Conservation (phyloP, 2,797 vertebrate genomes). For the Lophotriccus pileatus region DNA sequence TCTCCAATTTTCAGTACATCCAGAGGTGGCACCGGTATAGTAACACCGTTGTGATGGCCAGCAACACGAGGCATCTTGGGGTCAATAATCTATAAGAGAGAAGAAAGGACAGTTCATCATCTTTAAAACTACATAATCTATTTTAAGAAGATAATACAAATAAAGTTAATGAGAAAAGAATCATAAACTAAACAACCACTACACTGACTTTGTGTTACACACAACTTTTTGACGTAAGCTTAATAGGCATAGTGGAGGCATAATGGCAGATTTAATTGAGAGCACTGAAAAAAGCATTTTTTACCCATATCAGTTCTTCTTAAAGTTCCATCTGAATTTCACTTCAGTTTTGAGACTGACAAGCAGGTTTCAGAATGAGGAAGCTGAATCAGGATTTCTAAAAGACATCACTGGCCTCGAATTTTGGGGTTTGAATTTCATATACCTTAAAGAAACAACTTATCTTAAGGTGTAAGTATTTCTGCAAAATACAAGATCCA, state of each 20-base stretch:
- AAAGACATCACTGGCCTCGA: not conserved
- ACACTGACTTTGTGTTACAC: not conserved
- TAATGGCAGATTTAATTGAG: not conserved
- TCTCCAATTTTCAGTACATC: constrained; percentile 95
- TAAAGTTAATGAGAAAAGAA: not conserved
- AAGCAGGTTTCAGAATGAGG: not conserved
- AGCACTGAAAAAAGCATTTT: not conserved
- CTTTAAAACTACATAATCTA: not conserved
- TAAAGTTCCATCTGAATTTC: not conserved
- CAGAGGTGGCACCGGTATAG: constrained; percentile 92
- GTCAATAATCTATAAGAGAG: constrained; percentile 87
- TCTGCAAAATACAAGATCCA: not conserved
- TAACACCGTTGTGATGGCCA: constrained; percentile 96
- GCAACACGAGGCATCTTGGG: constrained; percentile 96
- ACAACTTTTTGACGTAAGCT: not conserved
- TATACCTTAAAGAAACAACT: not conserved
- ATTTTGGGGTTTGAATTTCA: not conserved
- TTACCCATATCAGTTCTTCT: not conserved
- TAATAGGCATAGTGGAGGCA: not conserved
- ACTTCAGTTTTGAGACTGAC: not conserved
- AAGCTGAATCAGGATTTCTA: not conserved
- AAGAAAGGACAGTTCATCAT: not conserved
- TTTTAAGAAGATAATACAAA: not conserved
- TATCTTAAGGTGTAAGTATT: not conserved
- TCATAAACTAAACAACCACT: not conserved